phyloP scores from a whole-genome alignment of 2,113 vertebrate genomes.

The Cromileptes altivelis region DNA sequence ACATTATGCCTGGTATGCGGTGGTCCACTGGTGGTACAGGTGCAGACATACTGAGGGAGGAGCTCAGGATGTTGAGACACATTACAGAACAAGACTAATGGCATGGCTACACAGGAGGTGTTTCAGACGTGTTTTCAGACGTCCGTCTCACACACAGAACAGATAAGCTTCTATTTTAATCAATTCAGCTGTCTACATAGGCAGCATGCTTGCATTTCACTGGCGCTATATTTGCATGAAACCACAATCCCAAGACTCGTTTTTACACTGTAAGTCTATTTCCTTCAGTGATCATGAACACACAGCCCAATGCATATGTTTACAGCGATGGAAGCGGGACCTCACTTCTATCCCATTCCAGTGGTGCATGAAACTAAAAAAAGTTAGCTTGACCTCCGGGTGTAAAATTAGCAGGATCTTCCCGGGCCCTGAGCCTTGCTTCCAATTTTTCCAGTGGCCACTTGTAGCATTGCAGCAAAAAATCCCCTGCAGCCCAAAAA shows the following conservation, averaged over 20 bases:
- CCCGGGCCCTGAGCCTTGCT: too few species aligned
- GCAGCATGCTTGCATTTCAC: not conserved
- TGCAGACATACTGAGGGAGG: slow-evolving; percentile 21
- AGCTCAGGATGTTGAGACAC: slow-evolving; percentile 1
- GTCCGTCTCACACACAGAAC: not conserved
- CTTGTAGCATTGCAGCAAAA: too few species aligned
- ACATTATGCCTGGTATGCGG: slow-evolving; percentile 60
- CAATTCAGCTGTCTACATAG: not conserved
- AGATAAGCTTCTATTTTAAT: not conserved
- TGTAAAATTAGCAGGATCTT: too few species aligned
- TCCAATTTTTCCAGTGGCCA: too few species aligned
- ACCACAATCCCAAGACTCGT: not conserved
- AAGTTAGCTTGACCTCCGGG: too few species aligned
- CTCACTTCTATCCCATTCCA: too few species aligned
- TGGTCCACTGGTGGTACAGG: slow-evolving; percentile 34
- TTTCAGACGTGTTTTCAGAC: not conserved
- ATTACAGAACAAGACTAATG: slow-evolving; percentile 2
- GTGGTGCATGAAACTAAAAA: too few species aligned
- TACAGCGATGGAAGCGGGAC: too few species aligned
- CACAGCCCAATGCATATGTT: too few species aligned
- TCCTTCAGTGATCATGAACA: not conserved
- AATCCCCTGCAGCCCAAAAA: too few species aligned
- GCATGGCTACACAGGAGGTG: not conserved
- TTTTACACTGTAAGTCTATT: not conserved
- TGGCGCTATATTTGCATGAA: not conserved